Conservation (phyloP, 2,113 vertebrate genomes). For the Rhinopithecus roxellana region DNA sequence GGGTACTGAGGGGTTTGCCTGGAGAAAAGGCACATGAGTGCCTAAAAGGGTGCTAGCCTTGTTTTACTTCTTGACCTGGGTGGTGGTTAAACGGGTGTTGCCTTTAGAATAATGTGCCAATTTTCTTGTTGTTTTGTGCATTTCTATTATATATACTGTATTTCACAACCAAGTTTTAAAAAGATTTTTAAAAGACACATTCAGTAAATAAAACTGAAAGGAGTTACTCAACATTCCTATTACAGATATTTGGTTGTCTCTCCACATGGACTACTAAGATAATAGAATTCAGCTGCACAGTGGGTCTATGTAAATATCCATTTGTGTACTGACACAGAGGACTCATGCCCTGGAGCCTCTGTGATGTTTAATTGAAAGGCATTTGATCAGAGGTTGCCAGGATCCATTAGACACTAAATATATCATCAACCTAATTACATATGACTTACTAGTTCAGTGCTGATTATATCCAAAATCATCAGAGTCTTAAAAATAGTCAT, state of each 20-base stretch:
- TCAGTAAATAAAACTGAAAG: neutral
- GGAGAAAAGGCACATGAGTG: neutral
- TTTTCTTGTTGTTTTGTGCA: neutral
- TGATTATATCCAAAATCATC: slow-evolving; percentile 29
- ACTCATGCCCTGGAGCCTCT: slow-evolving; percentile 10
- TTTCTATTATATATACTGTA: neutral
- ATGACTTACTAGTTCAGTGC: slow-evolving; percentile 13
- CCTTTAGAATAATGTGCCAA: neutral
- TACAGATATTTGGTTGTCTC: neutral
- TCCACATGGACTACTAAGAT: neutral
- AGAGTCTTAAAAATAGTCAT: slow-evolving; percentile 47
- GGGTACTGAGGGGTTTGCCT: neutral
- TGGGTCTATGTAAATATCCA: slow-evolving; percentile 54
- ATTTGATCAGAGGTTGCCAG: slow-evolving; percentile 52
- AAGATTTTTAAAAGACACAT: slow-evolving; percentile 5
- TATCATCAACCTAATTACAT: slow-evolving; percentile 44
- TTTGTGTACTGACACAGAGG: neutral
- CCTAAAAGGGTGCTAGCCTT: neutral
- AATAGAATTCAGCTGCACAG: slow-evolving; percentile 27
- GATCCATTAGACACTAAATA: slow-evolving; percentile 32
- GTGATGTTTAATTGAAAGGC: slow-evolving; percentile 44
- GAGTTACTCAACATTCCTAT: neutral
- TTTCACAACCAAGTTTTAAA: neutral
- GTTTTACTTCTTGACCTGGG: neutral
- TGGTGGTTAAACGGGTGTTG: neutral